A percentile compares a stretch with the other conserved stretches of the same genome.
Evolutionary conservation across 2,113 vertebrate genomes (phyloP).

Genomic region (Mionectes macconnelli): DNA sequence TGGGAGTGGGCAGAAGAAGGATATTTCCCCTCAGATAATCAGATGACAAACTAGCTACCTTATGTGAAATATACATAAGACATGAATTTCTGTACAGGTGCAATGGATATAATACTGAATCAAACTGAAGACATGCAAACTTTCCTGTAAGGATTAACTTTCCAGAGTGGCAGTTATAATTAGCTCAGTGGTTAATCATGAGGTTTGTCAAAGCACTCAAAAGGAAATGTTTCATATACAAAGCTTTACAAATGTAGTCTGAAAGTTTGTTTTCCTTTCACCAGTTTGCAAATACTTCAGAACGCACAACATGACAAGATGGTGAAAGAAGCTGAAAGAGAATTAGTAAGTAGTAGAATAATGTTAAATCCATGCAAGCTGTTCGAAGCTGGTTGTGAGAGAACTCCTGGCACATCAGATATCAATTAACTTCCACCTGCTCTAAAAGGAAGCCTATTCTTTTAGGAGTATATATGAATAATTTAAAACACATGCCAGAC

Average conservation of each 20-base stretch:
- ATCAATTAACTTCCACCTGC: conserved; percentile 49
- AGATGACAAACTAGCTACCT: neutral
- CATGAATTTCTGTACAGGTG: neutral
- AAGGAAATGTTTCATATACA: neutral
- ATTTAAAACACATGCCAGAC: conserved; percentile 48
- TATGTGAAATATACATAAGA: neutral
- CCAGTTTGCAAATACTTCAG: neutral
- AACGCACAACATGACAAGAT: neutral
- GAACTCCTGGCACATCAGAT: conserved; percentile 3
- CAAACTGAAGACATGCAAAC: neutral
- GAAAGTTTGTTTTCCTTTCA: neutral
- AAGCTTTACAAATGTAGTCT: neutral
- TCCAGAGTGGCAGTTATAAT: neutral
- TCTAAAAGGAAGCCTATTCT: conserved; percentile 17
- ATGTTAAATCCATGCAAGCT: neutral
- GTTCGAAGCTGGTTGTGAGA: neutral
- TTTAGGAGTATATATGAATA: conserved; percentile 47
- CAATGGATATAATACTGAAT: neutral
- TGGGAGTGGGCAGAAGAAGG: neutral
- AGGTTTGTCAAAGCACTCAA: neutral
- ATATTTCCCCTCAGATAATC: neutral
- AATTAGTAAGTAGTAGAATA: conserved; percentile 24
- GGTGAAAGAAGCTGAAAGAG: conserved; percentile 21
- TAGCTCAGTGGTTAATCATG: neutral
- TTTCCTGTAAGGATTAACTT: neutral